Percentiles rank a stretch among this genome's conserved stretches.
Conservation (phyloP, 2,888 invertebrate genomes). For the Diloba caeruleocephala region DNA sequence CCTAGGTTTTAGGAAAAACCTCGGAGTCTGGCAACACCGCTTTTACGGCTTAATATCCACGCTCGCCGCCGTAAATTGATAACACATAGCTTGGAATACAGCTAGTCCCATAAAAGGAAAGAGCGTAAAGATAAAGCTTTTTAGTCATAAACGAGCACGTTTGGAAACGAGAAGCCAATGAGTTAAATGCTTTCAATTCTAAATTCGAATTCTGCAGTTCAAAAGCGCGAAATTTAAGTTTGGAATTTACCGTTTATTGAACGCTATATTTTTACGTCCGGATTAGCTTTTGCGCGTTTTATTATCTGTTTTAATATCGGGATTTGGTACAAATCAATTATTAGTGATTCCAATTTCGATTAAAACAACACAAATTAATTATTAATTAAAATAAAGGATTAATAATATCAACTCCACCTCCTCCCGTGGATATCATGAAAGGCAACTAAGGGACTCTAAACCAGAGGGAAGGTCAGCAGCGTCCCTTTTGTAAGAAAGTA, state of each 20-base stretch:
- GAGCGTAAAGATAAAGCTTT: conserved; percentile 30
- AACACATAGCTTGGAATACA: conserved; percentile 3
- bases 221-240: conserved; percentile 33
- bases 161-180: conserved; percentile 44
- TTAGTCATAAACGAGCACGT: conserved; percentile 36
- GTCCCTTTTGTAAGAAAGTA: too few relatives aligned
- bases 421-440: too few relatives aligned
- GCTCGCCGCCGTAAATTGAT: conserved; percentile 1
- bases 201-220: conserved; percentile 39
- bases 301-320: conserved; percentile 8
- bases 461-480: too few relatives aligned
- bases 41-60: neutral
- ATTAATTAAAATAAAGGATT: too few relatives aligned
- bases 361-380: too few relatives aligned
- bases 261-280: conserved; percentile 35
- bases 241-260: conserved; percentile 40
- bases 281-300: conserved; percentile 34
- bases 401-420: too few relatives aligned
- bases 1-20: too few relatives aligned
- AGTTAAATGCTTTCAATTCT: conserved; percentile 44
- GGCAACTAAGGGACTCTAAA: too few relatives aligned
- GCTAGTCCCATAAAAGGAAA: conserved; percentile 20
- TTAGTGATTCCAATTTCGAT: conserved; percentile 11
- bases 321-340: conserved; percentile 16
- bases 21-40: too few relatives aligned